Percentiles rank a stretch among this genome's conserved stretches.
These are phyloP conservation scores for Benthosema pterotum DNA, from an alignment of 2,797 vertebrate genomes.

Conservation along the genomic window DNA sequence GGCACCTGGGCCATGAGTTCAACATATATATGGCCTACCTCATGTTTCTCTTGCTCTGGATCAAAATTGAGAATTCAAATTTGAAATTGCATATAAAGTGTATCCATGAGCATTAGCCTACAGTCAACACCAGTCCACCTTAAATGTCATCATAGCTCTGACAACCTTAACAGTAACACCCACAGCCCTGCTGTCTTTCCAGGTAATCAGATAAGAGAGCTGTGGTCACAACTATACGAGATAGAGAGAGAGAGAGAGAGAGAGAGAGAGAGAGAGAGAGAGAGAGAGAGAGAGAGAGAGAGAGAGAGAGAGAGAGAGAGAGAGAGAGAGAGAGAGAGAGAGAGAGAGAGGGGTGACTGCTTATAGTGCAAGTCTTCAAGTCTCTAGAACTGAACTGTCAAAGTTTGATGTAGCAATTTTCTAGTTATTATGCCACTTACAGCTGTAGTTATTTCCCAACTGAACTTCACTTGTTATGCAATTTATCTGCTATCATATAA, in stretches of 20 bases:
- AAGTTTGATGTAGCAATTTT: too few relatives aligned
- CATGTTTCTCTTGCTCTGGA: too few relatives aligned
- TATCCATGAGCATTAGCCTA: too few relatives aligned
- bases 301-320: constrained; percentile 10
- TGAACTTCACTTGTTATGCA: too few relatives aligned
- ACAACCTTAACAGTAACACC: constrained; percentile 34
- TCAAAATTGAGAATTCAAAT: too few relatives aligned
- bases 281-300: neutral
- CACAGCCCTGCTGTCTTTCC: constrained; percentile 51
- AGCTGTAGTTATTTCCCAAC: too few relatives aligned
- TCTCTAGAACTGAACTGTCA: neutral
- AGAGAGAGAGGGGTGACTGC: constrained; percentile 11
- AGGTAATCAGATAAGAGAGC: constrained; percentile 72
- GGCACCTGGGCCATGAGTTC: too few relatives aligned
- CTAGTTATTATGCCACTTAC: too few relatives aligned
- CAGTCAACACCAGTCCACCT: constrained; percentile 17
- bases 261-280: constrained; percentile 10
- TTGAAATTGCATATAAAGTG: too few relatives aligned
- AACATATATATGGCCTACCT: too few relatives aligned
- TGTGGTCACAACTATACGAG: constrained; percentile 42
- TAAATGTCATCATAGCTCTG: constrained; percentile 28
- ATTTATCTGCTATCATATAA: too few relatives aligned
- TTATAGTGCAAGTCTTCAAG: neutral
- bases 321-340: constrained; percentile 15
- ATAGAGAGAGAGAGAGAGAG: constrained; percentile 10